phyloP scores from a whole-genome alignment of 2,113 vertebrate species.

The Notothenia coriiceps region DNA sequence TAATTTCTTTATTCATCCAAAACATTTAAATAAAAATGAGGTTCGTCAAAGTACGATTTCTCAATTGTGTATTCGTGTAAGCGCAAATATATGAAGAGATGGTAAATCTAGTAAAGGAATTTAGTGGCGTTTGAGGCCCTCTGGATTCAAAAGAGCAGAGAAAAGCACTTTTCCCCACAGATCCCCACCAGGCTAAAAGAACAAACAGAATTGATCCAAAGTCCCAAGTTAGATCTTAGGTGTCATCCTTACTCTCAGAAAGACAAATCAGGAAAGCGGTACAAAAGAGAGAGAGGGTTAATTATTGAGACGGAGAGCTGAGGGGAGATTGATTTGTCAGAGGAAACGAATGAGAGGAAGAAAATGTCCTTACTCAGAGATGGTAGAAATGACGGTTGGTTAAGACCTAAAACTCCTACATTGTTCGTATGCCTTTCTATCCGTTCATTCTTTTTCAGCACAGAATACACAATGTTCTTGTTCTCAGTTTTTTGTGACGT shows the following conservation, averaged over 20 bases:
- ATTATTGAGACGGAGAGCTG: slow-evolving; percentile 5
- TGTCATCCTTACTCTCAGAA: slow-evolving; percentile 27
- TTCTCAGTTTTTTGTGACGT: neutral
- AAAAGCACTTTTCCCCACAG: slow-evolving; percentile 44
- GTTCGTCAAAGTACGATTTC: neutral
- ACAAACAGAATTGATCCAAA: slow-evolving; percentile 30
- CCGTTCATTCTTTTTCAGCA: neutral
- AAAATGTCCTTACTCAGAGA: neutral
- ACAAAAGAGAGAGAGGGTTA: neutral
- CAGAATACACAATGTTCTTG: neutral
- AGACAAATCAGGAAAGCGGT: slow-evolving; percentile 15
- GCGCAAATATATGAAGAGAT: neutral
- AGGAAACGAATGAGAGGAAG: neutral
- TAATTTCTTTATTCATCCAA: neutral
- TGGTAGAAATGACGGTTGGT: neutral
- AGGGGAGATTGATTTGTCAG: neutral
- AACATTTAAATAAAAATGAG: neutral
- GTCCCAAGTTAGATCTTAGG: slow-evolving; percentile 20
- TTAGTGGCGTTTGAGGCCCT: slow-evolving; percentile 31
- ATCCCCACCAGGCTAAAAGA: slow-evolving; percentile 26
- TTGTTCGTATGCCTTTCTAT: neutral
- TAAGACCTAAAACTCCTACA: neutral
- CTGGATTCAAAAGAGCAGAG: slow-evolving; percentile 38
- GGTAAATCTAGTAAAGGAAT: neutral
- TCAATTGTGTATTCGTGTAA: neutral